Evolutionary conservation across 2,888 invertebrate species (phyloP), one percentile per base, ranked within the genome.

Genomic region (Bembecia ichneumoniformis): DNA sequence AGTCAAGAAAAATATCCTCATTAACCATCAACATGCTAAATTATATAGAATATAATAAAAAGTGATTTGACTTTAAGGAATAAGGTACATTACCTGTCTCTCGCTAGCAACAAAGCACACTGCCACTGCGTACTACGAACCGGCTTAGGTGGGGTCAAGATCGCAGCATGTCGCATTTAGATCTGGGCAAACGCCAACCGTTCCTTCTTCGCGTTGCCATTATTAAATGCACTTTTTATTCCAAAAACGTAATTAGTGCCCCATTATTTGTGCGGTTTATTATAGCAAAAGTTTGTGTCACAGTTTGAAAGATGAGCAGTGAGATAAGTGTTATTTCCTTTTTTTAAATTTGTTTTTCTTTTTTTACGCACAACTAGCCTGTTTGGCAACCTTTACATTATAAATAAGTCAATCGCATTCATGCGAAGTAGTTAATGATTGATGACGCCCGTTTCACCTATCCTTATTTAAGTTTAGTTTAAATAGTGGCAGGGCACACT

Each of bases 101-200:
- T 40, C 14, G n/a, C n/a, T 13, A 13, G 11, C 40, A 40, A 13
- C 14, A 13, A 62, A 53, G 59, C 64, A 58, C 57, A 63, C 64
- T 66, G 62, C 63, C 68, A 61, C 68, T 72, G 68, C 66, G 62
- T 58, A 40, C 40, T 40, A 11, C 40, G 61, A 63, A 65, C 68
- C 59, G 60, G 71, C 74, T 77, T 77, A 67, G 72, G 74, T 70
- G 72, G 77, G 81, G 80, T 82, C 82, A 79, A 78, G 82, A 77
- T 72, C 76, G 65, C 64, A 65, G 66, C 64, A 64, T 66, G 70
- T 71, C 75, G 56, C 65, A 80, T 78, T 73, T 83, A 82, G 80
- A 81, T 66, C 79, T 83, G 83, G 82, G 77, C 57, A 53, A 56
- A 55, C 63, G 83, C 82, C 83, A 83, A 80, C 58, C 54, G 71